Conservation (phyloP, 2,888 invertebrate genomes). For the Mimachlamys varia region DNA sequence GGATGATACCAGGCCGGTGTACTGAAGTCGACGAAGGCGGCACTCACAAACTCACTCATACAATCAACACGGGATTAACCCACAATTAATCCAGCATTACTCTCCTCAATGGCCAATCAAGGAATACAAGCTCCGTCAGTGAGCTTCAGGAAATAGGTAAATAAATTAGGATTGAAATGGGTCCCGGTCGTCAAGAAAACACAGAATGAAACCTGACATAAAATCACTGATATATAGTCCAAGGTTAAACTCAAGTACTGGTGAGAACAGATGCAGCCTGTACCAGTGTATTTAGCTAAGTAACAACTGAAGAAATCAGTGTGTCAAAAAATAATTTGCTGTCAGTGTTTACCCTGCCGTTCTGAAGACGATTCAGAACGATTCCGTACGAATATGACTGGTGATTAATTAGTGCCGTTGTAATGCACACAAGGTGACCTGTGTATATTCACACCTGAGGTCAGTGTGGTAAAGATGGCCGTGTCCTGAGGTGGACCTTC, state of each 20-base stretch:
- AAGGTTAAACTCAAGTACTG: neutral
- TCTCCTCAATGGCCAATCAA: neutral
- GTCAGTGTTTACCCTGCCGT: too few relatives aligned
- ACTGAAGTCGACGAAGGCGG: neutral
- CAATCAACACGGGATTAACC: neutral
- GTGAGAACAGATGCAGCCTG: neutral
- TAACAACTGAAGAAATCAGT: neutral
- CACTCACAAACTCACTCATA: neutral
- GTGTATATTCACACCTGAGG: neutral
- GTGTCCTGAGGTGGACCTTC: neutral
- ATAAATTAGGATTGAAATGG: neutral
- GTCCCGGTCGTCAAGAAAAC: neutral
- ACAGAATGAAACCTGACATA: neutral
- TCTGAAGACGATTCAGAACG: too few relatives aligned
- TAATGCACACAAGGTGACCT: neutral
- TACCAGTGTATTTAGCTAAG: too few relatives aligned
- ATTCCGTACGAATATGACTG: too few relatives aligned
- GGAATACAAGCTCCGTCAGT: neutral
- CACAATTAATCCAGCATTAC: neutral
- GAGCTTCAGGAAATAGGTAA: neutral
- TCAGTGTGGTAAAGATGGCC: neutral
- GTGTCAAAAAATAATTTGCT: too few relatives aligned
- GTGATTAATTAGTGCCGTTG: too few relatives aligned
- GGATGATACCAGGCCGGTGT: neutral
- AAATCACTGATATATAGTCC: neutral